phyloP scores from a whole-genome alignment of 2,113 vertebrate species.

The Platycercus adscitus region DNA sequence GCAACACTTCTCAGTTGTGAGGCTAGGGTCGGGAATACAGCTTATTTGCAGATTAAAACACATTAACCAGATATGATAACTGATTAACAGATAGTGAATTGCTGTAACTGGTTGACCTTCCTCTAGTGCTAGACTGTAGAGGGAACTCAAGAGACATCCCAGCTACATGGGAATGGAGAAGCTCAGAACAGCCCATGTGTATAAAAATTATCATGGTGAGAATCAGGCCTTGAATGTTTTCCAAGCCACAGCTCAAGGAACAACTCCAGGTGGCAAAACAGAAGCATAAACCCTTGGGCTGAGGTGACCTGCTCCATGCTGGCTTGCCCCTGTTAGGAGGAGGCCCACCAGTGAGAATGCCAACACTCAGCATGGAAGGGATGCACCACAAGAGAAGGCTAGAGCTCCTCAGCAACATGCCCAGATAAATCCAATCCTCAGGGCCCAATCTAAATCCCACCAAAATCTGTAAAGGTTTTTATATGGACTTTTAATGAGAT shows the following conservation, averaged over 20 bases:
- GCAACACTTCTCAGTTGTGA: not conserved
- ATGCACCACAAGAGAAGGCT: not conserved
- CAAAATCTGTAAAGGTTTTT: not conserved
- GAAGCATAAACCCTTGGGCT: not conserved
- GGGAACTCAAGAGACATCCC: not conserved
- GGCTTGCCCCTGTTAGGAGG: not conserved
- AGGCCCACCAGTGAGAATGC: not conserved
- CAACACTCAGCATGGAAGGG: not conserved
- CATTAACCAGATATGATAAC: not conserved
- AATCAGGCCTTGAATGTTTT: not conserved
- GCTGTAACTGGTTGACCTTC: not conserved
- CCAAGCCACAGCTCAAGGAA: not conserved
- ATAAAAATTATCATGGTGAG: not conserved
- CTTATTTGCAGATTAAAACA: not conserved
- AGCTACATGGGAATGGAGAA: not conserved
- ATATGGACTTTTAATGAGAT: not conserved
- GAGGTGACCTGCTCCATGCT: rapidly evolving
- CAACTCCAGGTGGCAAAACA: not conserved
- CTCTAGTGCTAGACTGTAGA: not conserved
- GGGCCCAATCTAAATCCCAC: not conserved
- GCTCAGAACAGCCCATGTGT: rapidly evolving
- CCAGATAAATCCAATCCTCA: not conserved
- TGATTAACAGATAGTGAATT: not conserved
- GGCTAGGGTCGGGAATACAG: not conserved
- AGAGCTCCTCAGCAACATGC: not conserved